phyloP scores from a whole-genome alignment of 1,140 invertebrate genomes.

The Papilio machaon region DNA sequence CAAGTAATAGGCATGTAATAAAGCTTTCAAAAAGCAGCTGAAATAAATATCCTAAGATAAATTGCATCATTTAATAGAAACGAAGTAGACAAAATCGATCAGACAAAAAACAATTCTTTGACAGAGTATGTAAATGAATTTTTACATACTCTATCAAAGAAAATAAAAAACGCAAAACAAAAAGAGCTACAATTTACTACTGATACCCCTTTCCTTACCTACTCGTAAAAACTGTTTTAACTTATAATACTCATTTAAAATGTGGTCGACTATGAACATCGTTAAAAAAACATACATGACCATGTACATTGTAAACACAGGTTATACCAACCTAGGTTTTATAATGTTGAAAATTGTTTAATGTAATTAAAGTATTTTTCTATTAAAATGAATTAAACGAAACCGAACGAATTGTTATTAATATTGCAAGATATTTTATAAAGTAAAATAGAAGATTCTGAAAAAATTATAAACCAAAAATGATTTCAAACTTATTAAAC shows the following conservation, averaged over 20 bases:
- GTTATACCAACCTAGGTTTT: not conserved
- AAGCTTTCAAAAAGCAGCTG: too few species aligned
- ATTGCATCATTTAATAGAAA: not conserved
- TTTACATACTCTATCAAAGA: too few species aligned
- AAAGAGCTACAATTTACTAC: not conserved
- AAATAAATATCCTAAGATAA: not conserved
- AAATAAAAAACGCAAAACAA: not conserved
- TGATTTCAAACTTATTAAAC: not conserved
- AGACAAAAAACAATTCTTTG: too few species aligned
- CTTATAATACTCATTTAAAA: constrained; percentile 1
- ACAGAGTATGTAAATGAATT: too few species aligned
- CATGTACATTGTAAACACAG: too few species aligned
- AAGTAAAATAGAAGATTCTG: too few species aligned
- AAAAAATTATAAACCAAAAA: not conserved
- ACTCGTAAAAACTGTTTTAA: not conserved
- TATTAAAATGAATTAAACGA: too few species aligned
- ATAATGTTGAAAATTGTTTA: too few species aligned
- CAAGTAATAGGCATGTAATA: constrained; percentile 7
- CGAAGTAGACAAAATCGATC: not conserved
- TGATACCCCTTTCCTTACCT: not conserved
- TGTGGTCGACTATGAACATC: not conserved
- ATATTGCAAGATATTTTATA: too few species aligned
- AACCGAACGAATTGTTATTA: too few species aligned
- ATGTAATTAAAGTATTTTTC: too few species aligned
- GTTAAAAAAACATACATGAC: not conserved